Conservation (phyloP, 2,113 vertebrate genomes). For the Synchiropus splendidus region DNA sequence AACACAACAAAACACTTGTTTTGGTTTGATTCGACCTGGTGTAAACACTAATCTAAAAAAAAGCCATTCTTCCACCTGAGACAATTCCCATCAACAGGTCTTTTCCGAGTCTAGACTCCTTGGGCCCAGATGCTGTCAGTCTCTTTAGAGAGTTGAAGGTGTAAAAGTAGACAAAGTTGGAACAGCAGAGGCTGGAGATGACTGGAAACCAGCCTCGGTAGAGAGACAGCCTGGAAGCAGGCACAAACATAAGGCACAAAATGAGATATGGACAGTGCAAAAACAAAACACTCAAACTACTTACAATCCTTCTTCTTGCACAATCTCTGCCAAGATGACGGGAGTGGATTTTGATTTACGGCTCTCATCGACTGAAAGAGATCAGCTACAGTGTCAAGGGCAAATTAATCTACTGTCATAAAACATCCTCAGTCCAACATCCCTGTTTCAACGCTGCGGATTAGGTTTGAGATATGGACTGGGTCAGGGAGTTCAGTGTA, state of each 20-base stretch:
- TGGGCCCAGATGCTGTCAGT: slow-evolving; percentile 21
- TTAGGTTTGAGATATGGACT: no score
- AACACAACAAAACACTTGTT: slow-evolving; percentile 5
- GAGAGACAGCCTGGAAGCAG: slow-evolving; percentile 55
- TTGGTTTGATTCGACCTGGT: not conserved
- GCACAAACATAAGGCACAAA: no score
- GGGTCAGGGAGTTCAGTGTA: no score
- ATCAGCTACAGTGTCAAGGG: no score
- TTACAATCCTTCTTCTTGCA: slow-evolving; percentile 71
- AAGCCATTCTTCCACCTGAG: no score
- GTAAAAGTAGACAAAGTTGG: slow-evolving; percentile 79
- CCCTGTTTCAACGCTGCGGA: no score
- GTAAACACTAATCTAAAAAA: no score
- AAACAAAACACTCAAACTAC: slow-evolving; percentile 27
- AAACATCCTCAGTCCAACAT: no score
- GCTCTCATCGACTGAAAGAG: slow-evolving; percentile 66
- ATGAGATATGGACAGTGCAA: no score
- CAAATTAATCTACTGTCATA: not conserved
- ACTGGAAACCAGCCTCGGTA: slow-evolving; percentile 77
- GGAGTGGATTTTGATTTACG: slow-evolving; percentile 65
- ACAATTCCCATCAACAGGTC: slow-evolving; percentile 69
- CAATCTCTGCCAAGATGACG: slow-evolving; percentile 67
- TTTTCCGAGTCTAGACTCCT: slow-evolving; percentile 47
- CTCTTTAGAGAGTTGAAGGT: slow-evolving; percentile 72
- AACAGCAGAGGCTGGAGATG: slow-evolving; percentile 75